Conservation (phyloP, 37 sponge, comb jelly and placozoan genomes). For the Halisarca cf. caerulea region DNA sequence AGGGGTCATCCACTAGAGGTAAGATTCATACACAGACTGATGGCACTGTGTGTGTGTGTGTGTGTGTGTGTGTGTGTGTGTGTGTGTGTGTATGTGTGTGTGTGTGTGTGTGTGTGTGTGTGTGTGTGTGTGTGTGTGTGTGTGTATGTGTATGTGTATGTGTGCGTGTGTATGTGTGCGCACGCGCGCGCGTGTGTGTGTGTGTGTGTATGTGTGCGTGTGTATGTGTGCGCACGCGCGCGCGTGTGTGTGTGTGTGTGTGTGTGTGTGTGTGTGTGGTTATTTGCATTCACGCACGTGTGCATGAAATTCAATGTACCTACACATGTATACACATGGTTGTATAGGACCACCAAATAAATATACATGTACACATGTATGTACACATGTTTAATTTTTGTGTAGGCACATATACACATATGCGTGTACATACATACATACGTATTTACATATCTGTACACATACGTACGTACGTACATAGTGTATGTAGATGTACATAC, state of each 20-base stretch:
- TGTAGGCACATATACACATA: no score
- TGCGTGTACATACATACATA: no score
- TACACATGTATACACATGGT: no score
- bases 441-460: no score
- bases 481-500: no score
- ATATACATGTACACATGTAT: no score
- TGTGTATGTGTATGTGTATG: constrained; percentile 20
- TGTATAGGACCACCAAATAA: no score
- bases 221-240: constrained; percentile 30
- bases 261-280: constrained; percentile 20
- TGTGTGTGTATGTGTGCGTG: constrained; percentile 7
- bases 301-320: no score
- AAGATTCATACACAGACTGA: background rate
- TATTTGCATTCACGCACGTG: no score
- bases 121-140: background rate
- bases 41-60: background rate
- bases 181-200: no score
- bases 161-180: constrained; percentile 32
- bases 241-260: constrained; percentile 31
- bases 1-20: background rate
- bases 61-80: background rate
- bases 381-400: no score
- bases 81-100: background rate
- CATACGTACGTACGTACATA: no score
- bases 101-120: background rate